Evolutionary conservation across 2,888 invertebrate species (phyloP), one percentile per base, ranked within the genome.

Genomic region (Junonia oenone): DNA sequence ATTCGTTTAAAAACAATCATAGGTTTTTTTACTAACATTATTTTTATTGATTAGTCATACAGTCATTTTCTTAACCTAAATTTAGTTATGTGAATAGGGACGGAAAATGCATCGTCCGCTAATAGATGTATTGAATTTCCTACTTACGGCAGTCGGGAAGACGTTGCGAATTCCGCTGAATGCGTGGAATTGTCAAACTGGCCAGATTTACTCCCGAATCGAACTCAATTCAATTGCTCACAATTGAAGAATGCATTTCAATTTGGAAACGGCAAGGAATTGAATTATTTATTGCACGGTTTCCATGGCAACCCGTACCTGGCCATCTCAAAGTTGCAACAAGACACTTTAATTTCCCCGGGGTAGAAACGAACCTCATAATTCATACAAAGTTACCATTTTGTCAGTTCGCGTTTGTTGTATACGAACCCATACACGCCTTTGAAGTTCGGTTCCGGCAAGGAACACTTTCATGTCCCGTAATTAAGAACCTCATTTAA

Each of bases 281-380:
- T 79, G 71, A 81, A 83, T 83, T 80, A 81, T 72, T 72, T 73
- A 83, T 78, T 78, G 72, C 69, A 57, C 56, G 63, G 74, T 76
- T 76, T 51, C 33, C 37, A 40, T 65, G 74, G 68, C 69, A 64
- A 69, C 73, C 71, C 61, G 69, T 82, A 86, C 85, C 87, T 88
- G 83, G 73, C 73, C 76, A 73, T 68, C 72, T 71, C 83, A 81
- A 87, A 88, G 80, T 86, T 88, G 78, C 51, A 81, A 76, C 81
- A 84, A 89, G 88, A 83, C 83, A 85, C 83, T 87, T 86, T 90
- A 89, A 90, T 90, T 90, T 90, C 89, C 89, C 86, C 60, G 59
- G 83, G 80, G 84, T 74, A 68, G 60, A 66, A 64, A 77, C 71
- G 76, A 68, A 75, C 72, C 81, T 85, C 87, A 89, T 90, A 90